These are phyloP conservation scores for Oxycera nigricornis DNA, from an alignment of 2,888 invertebrate species.

Conservation along the genomic window DNA sequence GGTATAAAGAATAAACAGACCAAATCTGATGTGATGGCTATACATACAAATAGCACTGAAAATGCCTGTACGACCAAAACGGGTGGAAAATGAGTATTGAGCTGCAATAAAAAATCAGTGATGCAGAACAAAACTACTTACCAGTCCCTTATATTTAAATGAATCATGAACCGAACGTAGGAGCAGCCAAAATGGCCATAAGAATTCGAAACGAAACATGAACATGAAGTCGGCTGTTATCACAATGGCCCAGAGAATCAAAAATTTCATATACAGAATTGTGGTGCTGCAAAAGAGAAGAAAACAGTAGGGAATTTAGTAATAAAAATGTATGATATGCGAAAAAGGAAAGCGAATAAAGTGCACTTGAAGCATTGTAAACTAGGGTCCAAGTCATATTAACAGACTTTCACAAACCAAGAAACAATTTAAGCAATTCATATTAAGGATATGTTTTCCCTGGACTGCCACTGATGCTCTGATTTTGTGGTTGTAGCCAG, in stretches of 20 bases:
- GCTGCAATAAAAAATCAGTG: not conserved
- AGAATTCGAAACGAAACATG: slow-evolving; percentile 98
- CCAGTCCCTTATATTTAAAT: slow-evolving; percentile 97
- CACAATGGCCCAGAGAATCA: slow-evolving; percentile 93
- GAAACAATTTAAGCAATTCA: no score
- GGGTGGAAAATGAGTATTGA: not conserved
- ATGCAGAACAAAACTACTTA: slow-evolving; percentile 63
- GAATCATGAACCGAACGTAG: slow-evolving; percentile 95
- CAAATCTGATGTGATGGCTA: slow-evolving; percentile 97
- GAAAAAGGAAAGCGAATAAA: not conserved
- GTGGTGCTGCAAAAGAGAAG: slow-evolving; percentile 73
- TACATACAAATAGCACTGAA: slow-evolving; percentile 97
- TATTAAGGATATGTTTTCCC: no score
- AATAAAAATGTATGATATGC: not conserved
- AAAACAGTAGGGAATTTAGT: not conserved
- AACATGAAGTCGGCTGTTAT: slow-evolving; percentile 95
- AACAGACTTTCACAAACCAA: no score
- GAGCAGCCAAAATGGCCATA: slow-evolving; percentile 98
- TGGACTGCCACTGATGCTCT: no score
- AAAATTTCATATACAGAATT: slow-evolving; percentile 92
- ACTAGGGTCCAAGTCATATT: no score
- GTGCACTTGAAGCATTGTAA: no score
- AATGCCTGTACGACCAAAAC: slow-evolving; percentile 76
- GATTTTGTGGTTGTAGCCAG: no score
- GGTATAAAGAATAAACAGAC: slow-evolving; percentile 99